phyloP scores from a whole-genome alignment of 2,113 vertebrate species.

The Gobio gobio region DNA sequence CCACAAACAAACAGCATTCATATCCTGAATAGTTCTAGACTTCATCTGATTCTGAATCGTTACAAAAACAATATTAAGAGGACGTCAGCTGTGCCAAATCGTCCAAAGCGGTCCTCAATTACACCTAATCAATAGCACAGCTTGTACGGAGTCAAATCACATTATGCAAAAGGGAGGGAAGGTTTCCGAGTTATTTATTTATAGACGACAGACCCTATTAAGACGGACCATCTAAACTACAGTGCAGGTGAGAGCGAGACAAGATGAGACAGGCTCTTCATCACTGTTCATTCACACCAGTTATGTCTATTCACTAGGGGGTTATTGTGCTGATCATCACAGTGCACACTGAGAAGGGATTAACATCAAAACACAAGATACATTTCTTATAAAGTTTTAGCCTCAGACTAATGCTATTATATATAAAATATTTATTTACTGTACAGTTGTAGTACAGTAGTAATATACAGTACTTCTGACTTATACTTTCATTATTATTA shows the following conservation, averaged over 20 bases:
- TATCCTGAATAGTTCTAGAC: not conserved
- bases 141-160: not conserved
- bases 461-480: too few species aligned
- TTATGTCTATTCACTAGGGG: not conserved
- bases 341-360: slow-evolving; percentile 5
- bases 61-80: not conserved
- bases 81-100: not conserved
- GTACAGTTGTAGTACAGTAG: not conserved
- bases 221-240: not conserved
- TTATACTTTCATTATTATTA: too few species aligned
- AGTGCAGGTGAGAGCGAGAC: not conserved
- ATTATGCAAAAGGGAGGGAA: not conserved
- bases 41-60: not conserved
- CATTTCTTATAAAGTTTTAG: not conserved
- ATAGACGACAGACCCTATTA: not conserved
- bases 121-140: slow-evolving; percentile 8
- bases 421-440: not conserved
- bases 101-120: not conserved
- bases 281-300: slow-evolving; percentile 12
- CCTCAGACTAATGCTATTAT: not conserved
- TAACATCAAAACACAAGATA: not conserved
- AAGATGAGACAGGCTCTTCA: slow-evolving; percentile 20
- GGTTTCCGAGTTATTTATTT: not conserved
- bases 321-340: not conserved
- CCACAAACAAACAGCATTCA: not conserved